Conservation (phyloP, 2,113 vertebrate species). For the Trichechus manatus region DNA sequence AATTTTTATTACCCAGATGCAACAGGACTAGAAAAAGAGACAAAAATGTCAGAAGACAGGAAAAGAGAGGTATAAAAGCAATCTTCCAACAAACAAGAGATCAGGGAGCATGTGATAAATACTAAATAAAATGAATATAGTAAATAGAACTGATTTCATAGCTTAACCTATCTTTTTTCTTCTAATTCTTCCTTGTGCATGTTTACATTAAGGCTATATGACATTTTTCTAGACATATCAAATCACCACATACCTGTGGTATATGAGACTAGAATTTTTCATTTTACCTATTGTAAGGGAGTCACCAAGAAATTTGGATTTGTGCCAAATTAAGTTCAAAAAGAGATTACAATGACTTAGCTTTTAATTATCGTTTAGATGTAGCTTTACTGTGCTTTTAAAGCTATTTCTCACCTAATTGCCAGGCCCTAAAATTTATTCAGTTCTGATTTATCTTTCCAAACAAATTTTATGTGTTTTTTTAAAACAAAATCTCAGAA, state of each 20-base stretch:
- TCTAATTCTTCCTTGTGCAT: not conserved
- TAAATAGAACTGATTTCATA: not conserved
- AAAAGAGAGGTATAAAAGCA: not conserved
- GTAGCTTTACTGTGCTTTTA: conserved; percentile 19
- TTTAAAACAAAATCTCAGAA: not conserved
- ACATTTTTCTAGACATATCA: not conserved
- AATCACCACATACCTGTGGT: not conserved
- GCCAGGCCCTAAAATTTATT: conserved; percentile 44
- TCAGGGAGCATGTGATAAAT: not conserved
- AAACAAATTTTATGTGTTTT: conserved; percentile 15
- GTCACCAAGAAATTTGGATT: not conserved
- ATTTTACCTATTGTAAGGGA: not conserved
- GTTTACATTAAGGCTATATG: not conserved
- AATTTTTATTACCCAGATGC: not conserved
- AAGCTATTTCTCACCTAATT: not conserved
- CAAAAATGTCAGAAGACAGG: not conserved
- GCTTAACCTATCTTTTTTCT: not conserved
- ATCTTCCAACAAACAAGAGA: conserved; percentile 26
- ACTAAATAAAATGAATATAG: not conserved
- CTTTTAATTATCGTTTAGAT: conserved; percentile 20
- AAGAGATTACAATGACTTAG: conserved; percentile 12
- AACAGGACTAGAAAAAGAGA: not conserved
- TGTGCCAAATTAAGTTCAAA: not conserved
- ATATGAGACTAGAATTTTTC: not conserved
- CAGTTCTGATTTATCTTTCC: conserved; percentile 7